Conservation (phyloP, 2,113 vertebrate species). For the Xiphorhynchus elegans region DNA sequence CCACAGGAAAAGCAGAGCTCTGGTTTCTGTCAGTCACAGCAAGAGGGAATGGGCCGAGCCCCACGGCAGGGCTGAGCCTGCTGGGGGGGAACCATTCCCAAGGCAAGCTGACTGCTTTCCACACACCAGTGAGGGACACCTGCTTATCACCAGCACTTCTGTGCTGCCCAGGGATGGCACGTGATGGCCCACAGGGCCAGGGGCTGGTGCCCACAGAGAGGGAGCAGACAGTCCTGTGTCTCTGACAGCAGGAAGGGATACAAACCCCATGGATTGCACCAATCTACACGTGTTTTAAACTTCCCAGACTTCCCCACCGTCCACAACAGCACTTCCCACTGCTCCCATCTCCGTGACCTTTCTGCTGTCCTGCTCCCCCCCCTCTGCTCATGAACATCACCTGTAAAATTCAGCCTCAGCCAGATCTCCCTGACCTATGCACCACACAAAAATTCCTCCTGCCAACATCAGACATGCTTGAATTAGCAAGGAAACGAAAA, state of each 20-base stretch:
- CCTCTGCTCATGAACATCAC: not conserved
- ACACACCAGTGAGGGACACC: not conserved
- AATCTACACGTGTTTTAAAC: not conserved
- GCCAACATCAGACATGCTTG: constrained; percentile 5
- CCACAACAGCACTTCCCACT: not conserved
- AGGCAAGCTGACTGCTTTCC: not conserved
- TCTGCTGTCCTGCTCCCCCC: not conserved
- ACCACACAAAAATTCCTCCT: not conserved
- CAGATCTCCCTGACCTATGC: not conserved
- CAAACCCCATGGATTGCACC: not conserved
- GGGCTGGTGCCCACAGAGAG: not conserved
- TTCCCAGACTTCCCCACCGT: not conserved
- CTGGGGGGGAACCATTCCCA: not conserved
- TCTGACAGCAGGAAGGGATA: not conserved
- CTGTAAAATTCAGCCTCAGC: not conserved
- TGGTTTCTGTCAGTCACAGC: constrained; percentile 51
- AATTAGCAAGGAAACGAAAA: constrained; percentile 47
- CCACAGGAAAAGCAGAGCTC: not conserved
- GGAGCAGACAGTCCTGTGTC: rapidly evolving
- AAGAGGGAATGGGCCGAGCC: not conserved
- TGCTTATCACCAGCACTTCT: not conserved
- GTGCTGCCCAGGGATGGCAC: rapidly evolving
- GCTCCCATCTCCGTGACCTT: not conserved
- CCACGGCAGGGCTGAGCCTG: not conserved
- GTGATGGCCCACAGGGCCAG: not conserved